Base-by-base conservation (phyloP, 2,888 invertebrate genomes). In the Drosophila kuntzei region DNA sequence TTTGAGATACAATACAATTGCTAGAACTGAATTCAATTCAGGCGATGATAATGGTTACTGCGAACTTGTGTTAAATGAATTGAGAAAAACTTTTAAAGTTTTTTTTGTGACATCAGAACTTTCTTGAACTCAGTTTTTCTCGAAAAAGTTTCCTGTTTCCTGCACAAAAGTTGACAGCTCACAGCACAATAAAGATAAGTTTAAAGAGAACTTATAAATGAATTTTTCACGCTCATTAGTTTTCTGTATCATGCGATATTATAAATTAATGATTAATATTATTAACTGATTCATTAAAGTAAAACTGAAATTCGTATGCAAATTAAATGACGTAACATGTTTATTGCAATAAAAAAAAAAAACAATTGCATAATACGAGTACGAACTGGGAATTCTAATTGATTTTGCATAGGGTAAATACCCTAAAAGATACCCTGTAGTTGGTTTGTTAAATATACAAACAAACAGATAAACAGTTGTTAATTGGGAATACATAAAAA, bases 141-240 rank as follows among this genome's bases (percentile, higher is more conserved):
- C 1, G 29, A n/a, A 54, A 51, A 18, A n/a, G n/a, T n/a, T n/a
- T n/a, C n/a, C n/a, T n/a, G n/a, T 51, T 51, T 22, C 11, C 22
- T 9, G 20, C 20, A n/a, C 14, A 34, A 27, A 27, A 46, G 16
- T 16, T 20, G 49, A 39, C 41, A 70, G 36, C 49, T 50, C 11
- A 32, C 18, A 39, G 34, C 39, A 47, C 47, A 69, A 50, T 50
- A 37, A 36, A 25, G 51, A 41, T 18, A 41, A 72, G 44, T 55
- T 63, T 32, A 39, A 39, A 39, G n/a, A 9, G n/a, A 29, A n/a
- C 29, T 41, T 54, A 9, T 18, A 6, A 36, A 25, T 18, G 43
- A 4, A 25, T 25, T 43, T 14, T 22, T 41, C 12, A 39, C 12
- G 18, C 5, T 20, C 11, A 12, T 41, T 41, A 6, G 2, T 11